These are phyloP conservation scores for Sorex maritimensis DNA, from an alignment of 2,797 vertebrate genomes.

Conservation along the genomic window DNA sequence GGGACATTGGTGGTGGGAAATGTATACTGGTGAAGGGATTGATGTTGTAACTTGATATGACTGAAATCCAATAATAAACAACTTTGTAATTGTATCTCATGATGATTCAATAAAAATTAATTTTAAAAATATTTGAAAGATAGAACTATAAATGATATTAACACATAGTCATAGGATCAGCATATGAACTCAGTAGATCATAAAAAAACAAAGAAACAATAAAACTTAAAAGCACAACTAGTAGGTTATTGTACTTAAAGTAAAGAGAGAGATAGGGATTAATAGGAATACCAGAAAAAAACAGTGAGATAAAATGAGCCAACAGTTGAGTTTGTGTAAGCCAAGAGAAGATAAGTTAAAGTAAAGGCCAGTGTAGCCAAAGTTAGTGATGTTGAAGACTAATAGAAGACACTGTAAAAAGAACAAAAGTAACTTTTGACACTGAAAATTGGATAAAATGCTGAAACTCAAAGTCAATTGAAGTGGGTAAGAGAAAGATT, in stretches of 20 bases:
- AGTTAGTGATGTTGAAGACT: background rate
- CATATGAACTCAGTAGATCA: background rate
- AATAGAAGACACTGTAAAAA: background rate
- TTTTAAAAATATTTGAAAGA: background rate
- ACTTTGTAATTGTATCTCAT: no score
- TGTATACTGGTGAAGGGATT: no score
- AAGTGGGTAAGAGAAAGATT: background rate
- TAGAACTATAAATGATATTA: background rate
- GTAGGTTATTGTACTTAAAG: background rate
- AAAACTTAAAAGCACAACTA: background rate
- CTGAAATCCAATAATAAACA: no score
- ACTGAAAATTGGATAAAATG: background rate
- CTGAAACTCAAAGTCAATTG: background rate
- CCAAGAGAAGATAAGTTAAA: background rate
- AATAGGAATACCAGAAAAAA: background rate
- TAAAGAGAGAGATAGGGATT: background rate
- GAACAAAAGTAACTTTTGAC: background rate
- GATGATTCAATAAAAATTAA: no score
- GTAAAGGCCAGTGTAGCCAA: background rate
- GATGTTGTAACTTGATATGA: no score
- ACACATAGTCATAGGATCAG: background rate
- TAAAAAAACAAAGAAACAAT: background rate
- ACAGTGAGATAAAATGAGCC: conserved; percentile 7
- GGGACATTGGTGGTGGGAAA: no score
- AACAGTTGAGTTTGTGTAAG: background rate